Conservation (phyloP, 1,140 invertebrate species). For the Brachionus koreanus region DNA sequence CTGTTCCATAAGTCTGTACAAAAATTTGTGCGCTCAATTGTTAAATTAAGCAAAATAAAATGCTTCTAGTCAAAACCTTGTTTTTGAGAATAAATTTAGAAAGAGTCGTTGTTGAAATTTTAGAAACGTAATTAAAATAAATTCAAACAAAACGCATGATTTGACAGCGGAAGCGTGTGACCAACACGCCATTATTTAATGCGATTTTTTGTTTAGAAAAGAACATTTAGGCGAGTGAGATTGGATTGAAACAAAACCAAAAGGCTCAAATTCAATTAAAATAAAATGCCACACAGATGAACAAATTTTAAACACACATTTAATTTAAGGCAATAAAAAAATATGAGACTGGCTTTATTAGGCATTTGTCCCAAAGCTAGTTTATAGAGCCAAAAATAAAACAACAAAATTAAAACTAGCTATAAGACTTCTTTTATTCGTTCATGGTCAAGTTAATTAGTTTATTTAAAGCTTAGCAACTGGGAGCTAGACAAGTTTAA, state of each 20-base stretch:
- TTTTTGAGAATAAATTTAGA: neutral
- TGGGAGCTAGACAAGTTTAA: neutral
- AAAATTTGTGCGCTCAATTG: neutral
- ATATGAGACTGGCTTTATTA: neutral
- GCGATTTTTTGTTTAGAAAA: neutral
- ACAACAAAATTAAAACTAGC: neutral
- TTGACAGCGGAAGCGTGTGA: neutral
- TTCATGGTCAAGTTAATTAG: conserved; percentile 1
- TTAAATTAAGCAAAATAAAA: neutral
- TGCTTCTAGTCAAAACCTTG: neutral
- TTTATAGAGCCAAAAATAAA: neutral
- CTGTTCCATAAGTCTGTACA: neutral
- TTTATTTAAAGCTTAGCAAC: neutral
- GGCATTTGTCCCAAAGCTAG: neutral
- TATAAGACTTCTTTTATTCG: neutral
- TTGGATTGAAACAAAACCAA: neutral
- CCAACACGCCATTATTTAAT: neutral
- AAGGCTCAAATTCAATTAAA: neutral
- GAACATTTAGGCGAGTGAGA: neutral
- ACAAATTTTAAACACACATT: neutral
- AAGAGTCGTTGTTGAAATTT: neutral
- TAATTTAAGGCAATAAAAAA: neutral
- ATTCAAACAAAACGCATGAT: neutral
- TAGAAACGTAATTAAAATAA: neutral
- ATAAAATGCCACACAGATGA: neutral